Evolutionary conservation across 1,140 invertebrate species (phyloP).

Genomic region (Diploscapter pachys): DNA sequence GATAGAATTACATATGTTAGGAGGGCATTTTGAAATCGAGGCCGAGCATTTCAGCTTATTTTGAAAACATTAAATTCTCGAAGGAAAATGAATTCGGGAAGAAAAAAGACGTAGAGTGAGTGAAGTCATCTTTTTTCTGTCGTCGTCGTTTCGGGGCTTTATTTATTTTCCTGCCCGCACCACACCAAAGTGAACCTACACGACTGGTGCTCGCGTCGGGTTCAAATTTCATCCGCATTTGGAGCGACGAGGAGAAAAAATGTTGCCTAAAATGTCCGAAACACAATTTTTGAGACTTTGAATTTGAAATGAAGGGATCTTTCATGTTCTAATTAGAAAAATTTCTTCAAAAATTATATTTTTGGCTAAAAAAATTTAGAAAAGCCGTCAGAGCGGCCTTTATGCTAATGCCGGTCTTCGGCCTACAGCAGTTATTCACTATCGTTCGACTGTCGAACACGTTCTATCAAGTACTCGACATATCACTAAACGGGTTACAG

Average conservation of each 20-base stretch:
- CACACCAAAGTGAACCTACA: too few relatives aligned
- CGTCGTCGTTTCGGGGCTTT: too few relatives aligned
- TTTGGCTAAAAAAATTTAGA: constrained; percentile 47
- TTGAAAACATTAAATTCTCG: not conserved
- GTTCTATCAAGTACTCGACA: constrained; percentile 60
- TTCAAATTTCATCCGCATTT: too few relatives aligned
- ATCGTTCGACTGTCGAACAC: constrained; percentile 70
- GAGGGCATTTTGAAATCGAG: too few relatives aligned
- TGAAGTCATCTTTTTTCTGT: too few relatives aligned
- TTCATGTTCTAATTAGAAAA: not conserved
- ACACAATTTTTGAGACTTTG: constrained; percentile 4
- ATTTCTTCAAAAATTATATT: not conserved
- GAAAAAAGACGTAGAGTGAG: constrained; percentile 1
- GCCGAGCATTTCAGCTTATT: not conserved
- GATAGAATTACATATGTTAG: not conserved
- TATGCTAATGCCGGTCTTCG: constrained; percentile 72
- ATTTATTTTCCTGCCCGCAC: too few relatives aligned
- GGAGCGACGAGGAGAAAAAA: not conserved
- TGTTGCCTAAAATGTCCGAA: not conserved
- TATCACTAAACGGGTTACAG: constrained; percentile 61
- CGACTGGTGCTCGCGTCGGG: too few relatives aligned
- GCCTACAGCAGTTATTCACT: constrained; percentile 76
- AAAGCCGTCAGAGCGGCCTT: constrained; percentile 74
- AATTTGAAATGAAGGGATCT: not conserved
- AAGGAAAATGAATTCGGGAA: constrained; percentile 1